phyloP scores from a whole-genome alignment of 2,113 vertebrate species.

The Sebastes fasciatus region DNA sequence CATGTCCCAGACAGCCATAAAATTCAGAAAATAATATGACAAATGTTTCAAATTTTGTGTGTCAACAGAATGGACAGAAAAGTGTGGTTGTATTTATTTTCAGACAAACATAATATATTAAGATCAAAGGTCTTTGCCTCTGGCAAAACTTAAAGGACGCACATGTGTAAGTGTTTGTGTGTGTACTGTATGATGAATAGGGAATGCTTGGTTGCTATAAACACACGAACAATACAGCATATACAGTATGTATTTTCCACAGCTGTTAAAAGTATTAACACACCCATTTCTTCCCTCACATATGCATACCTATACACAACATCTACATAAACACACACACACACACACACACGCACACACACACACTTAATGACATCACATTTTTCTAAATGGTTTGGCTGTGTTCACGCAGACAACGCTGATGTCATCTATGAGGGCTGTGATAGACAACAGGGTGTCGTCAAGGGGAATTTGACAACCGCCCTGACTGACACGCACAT shows the following conservation, averaged over 20 bases:
- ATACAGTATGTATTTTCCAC: constrained; percentile 8
- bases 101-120: background rate
- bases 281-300: background rate
- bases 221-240: constrained; percentile 20
- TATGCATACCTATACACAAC: constrained; percentile 20
- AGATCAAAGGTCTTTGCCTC: background rate
- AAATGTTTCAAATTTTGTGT: background rate
- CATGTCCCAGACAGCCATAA: background rate
- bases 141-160: background rate
- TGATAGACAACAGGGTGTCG: constrained; percentile 27
- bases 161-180: constrained; percentile 11
- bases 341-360: background rate
- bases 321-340: constrained; percentile 18
- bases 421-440: constrained; percentile 29
- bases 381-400: background rate
- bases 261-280: constrained; percentile 13
- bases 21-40: background rate
- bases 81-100: constrained; percentile 1
- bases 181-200: background rate
- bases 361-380: background rate
- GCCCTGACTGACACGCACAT: constrained; percentile 4
- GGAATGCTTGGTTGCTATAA: constrained; percentile 28
- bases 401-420: constrained; percentile 26
- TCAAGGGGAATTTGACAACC: constrained; percentile 19
- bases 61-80: background rate